A percentile compares a stretch with the other conserved stretches of the same genome.
phyloP scores from a whole-genome alignment of 2,797 vertebrate species.

The Myoxocephalus aenaeus region DNA sequence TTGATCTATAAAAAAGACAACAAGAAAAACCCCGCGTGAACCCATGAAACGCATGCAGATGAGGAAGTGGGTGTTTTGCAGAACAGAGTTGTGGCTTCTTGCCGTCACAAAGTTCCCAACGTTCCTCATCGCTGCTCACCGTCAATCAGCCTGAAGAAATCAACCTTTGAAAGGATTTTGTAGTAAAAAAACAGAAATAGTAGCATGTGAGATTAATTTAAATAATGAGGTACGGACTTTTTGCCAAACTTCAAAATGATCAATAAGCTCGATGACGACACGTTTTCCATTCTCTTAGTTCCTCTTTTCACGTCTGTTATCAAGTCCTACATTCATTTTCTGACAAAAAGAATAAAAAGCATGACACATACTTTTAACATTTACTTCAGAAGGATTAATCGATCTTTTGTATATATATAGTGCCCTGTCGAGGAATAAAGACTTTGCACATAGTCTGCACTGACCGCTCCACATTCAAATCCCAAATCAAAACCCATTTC shows the following conservation, averaged over 20 bases:
- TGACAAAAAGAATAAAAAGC: too few relatives aligned
- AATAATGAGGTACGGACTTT: neutral
- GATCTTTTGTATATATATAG: too few relatives aligned
- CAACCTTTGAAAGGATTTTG: neutral
- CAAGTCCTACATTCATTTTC: too few relatives aligned
- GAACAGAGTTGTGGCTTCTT: slow-evolving; percentile 36
- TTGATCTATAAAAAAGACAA: slow-evolving; percentile 10
- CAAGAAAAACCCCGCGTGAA: slow-evolving; percentile 31
- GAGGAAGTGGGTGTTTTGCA: slow-evolving; percentile 68
- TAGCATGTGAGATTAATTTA: neutral
- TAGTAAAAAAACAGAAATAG: slow-evolving; percentile 1
- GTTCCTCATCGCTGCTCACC: slow-evolving; percentile 19
- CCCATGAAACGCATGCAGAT: slow-evolving; percentile 47
- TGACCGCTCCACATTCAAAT: too few relatives aligned
- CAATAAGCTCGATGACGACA: neutral
- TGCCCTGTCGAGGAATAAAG: too few relatives aligned
- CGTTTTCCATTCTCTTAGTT: neutral
- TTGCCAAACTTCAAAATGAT: neutral
- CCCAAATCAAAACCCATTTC: too few relatives aligned
- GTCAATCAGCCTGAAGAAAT: slow-evolving; percentile 26
- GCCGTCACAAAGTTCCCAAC: slow-evolving; percentile 34
- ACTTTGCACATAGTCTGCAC: too few relatives aligned
- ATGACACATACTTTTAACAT: neutral
- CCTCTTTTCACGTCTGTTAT: neutral
- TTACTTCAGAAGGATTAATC: too few relatives aligned